Percentiles rank a stretch among this genome's conserved stretches.
Conservation (phyloP, 2,797 vertebrate species). For the Chiroxiphia lanceolata region DNA sequence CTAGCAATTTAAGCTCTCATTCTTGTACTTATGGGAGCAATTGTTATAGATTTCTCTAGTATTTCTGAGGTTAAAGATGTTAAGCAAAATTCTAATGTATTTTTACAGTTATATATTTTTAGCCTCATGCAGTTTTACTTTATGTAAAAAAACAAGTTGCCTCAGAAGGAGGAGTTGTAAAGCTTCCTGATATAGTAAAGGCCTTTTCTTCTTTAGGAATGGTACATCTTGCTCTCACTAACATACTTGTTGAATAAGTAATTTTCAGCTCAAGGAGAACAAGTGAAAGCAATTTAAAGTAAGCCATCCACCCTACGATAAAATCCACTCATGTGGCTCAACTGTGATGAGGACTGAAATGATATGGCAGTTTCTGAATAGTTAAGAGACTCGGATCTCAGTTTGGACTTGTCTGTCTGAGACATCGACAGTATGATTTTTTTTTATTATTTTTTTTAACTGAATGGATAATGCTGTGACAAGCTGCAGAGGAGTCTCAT, state of each 20-base stretch:
- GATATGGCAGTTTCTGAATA: background rate
- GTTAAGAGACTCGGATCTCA: background rate
- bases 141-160: background rate
- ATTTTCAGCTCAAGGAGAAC: slow-evolving; percentile 9
- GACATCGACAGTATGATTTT: background rate
- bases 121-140: background rate
- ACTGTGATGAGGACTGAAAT: background rate
- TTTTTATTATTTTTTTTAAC: background rate
- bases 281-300: slow-evolving; percentile 8
- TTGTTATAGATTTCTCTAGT: background rate
- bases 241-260: background rate
- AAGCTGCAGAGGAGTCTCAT: background rate
- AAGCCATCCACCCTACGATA: background rate
- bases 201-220: background rate
- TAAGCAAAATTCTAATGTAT: background rate
- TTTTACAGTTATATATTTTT: background rate
- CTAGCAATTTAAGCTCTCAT: background rate
- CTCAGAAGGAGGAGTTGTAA: background rate
- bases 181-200: background rate
- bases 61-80: background rate
- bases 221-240: background rate
- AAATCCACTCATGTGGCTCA: background rate
- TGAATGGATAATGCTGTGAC: background rate
- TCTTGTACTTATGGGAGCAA: background rate
- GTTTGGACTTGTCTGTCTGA: slow-evolving; percentile 10